phyloP scores from a whole-genome alignment of 2,888 invertebrate genomes.

The Plebejus argus region DNA sequence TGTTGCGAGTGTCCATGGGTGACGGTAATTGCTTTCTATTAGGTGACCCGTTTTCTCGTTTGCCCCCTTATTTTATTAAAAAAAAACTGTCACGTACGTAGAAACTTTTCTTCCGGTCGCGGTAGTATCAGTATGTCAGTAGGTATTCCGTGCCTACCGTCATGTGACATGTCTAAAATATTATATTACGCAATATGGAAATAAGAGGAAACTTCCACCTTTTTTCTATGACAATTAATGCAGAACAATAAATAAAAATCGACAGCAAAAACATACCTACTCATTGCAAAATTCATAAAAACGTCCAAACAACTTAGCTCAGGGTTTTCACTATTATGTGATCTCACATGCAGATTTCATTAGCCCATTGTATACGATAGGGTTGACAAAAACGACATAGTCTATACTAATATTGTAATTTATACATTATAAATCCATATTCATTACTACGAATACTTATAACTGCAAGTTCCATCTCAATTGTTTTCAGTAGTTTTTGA shows the following conservation, averaged over 20 bases:
- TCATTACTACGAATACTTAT: background rate
- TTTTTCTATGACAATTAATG: background rate
- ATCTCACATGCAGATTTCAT: conserved; percentile 41
- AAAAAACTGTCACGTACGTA: too few species aligned
- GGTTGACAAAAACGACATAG: background rate
- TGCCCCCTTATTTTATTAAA: too few species aligned
- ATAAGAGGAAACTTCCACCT: background rate
- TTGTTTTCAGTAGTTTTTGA: too few species aligned
- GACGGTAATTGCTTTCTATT: too few species aligned
- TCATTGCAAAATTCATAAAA: conserved; percentile 21
- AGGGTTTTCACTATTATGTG: conserved; percentile 39
- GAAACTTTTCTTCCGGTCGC: too few species aligned
- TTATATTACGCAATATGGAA: background rate
- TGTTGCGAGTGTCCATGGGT: too few species aligned
- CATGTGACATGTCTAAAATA: background rate
- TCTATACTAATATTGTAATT: background rate
- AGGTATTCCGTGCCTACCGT: background rate
- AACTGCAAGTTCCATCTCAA: background rate
- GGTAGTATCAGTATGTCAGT: too few species aligned
- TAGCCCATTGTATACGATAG: conserved; percentile 33
- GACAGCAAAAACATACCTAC: background rate
- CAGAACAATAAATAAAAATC: background rate
- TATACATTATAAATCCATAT: too few species aligned
- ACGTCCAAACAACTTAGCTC: conserved; percentile 29
- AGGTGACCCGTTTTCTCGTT: too few species aligned